Conservation (phyloP, 2,888 invertebrate genomes). For the Tinea semifulvella region DNA sequence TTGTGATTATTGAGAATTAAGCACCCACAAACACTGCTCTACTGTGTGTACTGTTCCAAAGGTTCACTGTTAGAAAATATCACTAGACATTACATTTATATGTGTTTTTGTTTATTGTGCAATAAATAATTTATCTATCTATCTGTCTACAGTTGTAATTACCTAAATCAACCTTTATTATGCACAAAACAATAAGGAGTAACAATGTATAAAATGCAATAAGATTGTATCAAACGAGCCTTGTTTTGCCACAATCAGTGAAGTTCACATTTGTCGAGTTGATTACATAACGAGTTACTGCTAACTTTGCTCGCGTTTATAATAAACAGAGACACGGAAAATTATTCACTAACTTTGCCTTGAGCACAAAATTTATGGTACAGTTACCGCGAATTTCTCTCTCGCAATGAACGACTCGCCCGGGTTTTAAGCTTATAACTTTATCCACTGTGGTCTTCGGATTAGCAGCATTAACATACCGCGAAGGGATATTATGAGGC, state of each 20-base stretch:
- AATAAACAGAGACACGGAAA: conserved; percentile 63
- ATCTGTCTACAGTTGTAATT: too few species aligned
- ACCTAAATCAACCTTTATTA: too few species aligned
- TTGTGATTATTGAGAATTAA: too few species aligned
- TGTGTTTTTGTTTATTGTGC: too few species aligned
- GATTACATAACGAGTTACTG: conserved; percentile 48
- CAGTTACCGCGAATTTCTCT: conserved; percentile 57
- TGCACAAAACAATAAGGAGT: too few species aligned
- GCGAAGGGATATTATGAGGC: conserved; percentile 17
- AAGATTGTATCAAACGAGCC: not conserved
- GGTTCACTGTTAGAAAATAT: too few species aligned
- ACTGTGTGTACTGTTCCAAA: too few species aligned
- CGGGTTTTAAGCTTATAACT: conserved; percentile 51
- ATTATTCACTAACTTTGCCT: conserved; percentile 60
- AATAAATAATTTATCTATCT: too few species aligned
- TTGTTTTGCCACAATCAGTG: conserved; percentile 13
- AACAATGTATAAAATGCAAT: too few species aligned
- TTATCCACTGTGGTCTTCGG: conserved; percentile 35
- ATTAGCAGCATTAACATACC: conserved; percentile 28
- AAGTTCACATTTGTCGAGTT: conserved; percentile 23
- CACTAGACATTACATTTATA: too few species aligned
- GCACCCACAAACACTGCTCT: too few species aligned
- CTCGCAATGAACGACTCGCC: conserved; percentile 54
- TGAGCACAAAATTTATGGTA: conserved; percentile 59
- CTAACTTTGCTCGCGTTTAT: conserved; percentile 52